A percentile compares a stretch with the other conserved stretches of the same genome.
Evolutionary conservation across 2,797 vertebrate genomes (phyloP).

Genomic region (Poeciliopsis infans): DNA sequence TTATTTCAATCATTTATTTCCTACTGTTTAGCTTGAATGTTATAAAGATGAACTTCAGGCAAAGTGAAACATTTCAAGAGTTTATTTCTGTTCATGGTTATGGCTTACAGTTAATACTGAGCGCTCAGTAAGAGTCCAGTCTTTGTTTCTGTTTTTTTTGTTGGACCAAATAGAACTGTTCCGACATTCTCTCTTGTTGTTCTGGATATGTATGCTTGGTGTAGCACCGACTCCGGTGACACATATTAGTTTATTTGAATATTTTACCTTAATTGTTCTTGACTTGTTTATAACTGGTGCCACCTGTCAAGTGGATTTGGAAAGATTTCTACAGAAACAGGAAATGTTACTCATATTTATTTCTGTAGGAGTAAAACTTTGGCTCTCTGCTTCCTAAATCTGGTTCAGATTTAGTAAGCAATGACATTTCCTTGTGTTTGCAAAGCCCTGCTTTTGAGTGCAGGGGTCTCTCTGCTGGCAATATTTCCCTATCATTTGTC

Average conservation of each 20-base stretch:
- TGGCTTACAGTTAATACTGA: neutral
- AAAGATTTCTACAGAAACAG: slow-evolving; percentile 31
- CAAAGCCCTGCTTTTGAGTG: neutral
- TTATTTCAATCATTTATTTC: neutral
- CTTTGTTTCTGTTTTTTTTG: neutral
- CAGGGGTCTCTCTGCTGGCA: neutral
- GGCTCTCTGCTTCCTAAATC: slow-evolving; percentile 7
- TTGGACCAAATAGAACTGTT: neutral
- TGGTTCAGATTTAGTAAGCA: slow-evolving; percentile 12
- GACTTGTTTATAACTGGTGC: slow-evolving; percentile 12
- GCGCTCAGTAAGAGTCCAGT: neutral
- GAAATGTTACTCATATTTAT: slow-evolving; percentile 29
- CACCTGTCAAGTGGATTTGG: slow-evolving; percentile 3
- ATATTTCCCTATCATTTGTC: slow-evolving; percentile 5
- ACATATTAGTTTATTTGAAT: neutral
- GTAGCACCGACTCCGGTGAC: neutral
- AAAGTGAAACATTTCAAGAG: neutral
- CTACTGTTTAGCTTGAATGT: neutral
- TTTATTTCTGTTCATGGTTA: neutral
- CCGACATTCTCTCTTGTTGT: neutral
- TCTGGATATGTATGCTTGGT: neutral
- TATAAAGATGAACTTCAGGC: neutral
- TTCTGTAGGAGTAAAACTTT: slow-evolving; percentile 24
- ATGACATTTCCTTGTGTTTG: slow-evolving; percentile 8
- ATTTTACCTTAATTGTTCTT: neutral